Base-by-base conservation (phyloP, 2,888 invertebrate species). In the Ophioninae sp. region DNA sequence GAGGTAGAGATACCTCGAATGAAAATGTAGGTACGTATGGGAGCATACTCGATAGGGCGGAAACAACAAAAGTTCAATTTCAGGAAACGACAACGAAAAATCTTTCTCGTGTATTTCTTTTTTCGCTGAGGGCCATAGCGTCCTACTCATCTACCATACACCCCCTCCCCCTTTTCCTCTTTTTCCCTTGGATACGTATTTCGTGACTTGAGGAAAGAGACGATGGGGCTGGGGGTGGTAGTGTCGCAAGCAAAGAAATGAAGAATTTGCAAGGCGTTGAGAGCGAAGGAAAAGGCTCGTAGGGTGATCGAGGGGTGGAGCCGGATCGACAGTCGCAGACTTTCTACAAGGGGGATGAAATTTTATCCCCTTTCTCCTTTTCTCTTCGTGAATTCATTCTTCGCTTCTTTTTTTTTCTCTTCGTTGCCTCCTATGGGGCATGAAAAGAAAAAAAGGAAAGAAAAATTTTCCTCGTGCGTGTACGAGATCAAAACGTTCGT, bases 11-110 rank as follows among this genome's bases (percentile, higher is more conserved):
- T 84, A 74, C 85, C 67, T 77, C 67, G 74, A 1, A 61, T 63
- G 22, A 41, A 63, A 30, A 58, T 51, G 39, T 67, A 61, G 58
- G 22, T 59, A 59, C 68, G 30, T 78, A 37, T 37, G 23, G 6
- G 51, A 56, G 65, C 64, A 51, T 75, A 56, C 64, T 86, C 84
- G 86, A 87, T 86, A 86, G 88, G 86, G 84, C 84, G 87, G 83
- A 88, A 84, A 91, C 90, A 90, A 90, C 89, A 89, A 91, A 90
- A 91, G 90, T 90, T 91, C 91, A 91, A 92, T 91, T 91, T 90
- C 88, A 84, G 85, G 88, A 71, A 90, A 91, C 89, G 91, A 88
- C 89, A 86, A 76, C 81, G 84, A 87, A 90, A 83, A 90, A 91
- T 90, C 90, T 89, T 90, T 88, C 81, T 86, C 86, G 84, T 85